Evolutionary conservation across 2,113 vertebrate species (phyloP).

Genomic region (Rhombomys opimus): DNA sequence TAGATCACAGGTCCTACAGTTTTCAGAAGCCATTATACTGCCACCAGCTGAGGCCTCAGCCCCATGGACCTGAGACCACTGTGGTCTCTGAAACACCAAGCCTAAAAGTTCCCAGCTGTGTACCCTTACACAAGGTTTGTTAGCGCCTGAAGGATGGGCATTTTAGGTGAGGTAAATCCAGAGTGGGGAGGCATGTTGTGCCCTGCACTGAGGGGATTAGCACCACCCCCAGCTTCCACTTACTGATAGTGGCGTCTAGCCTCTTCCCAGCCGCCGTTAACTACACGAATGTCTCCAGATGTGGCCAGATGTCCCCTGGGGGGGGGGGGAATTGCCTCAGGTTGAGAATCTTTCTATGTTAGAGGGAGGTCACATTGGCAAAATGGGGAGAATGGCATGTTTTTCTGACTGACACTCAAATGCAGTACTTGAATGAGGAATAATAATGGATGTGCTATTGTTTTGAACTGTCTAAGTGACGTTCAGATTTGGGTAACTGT

Average conservation of each 20-base stretch:
- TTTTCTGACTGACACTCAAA: conserved; percentile 32
- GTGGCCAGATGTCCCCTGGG: not conserved
- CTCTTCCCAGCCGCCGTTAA: not conserved
- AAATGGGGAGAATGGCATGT: conserved; percentile 35
- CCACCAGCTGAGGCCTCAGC: too few species aligned
- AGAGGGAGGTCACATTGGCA: not conserved
- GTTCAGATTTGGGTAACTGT: conserved; percentile 47
- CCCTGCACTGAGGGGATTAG: not conserved
- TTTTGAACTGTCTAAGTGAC: conserved; percentile 50
- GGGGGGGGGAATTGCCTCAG: not conserved
- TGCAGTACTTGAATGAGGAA: not conserved
- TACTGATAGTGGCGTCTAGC: too few species aligned
- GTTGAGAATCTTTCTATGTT: not conserved
- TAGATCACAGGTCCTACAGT: not conserved
- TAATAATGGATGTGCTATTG: conserved; percentile 15
- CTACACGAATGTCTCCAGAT: not conserved
- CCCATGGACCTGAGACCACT: not conserved
- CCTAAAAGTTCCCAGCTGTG: not conserved
- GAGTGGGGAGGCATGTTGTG: too few species aligned
- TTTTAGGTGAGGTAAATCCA: not conserved
- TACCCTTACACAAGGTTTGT: not conserved
- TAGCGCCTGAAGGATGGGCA: not conserved
- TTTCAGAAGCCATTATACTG: not conserved
- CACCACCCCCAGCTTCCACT: not conserved
- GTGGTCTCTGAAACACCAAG: not conserved